Base-by-base conservation (phyloP, 2,888 invertebrate species). In the Hydropsyche betteni region DNA sequence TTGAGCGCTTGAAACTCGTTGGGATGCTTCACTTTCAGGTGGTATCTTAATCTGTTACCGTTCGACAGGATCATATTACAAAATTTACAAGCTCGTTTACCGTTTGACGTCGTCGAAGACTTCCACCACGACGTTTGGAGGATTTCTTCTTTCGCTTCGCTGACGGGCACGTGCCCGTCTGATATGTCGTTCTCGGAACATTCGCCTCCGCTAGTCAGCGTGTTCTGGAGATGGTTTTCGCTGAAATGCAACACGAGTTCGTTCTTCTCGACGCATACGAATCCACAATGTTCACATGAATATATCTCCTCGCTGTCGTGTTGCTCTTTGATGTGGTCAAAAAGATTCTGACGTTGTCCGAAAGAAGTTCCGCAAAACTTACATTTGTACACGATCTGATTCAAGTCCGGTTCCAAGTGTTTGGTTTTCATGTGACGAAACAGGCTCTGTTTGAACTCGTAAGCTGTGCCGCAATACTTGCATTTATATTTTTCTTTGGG, bases 201-300 rank as follows among this genome's bases (percentile, higher is more conserved):
- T 36, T 64, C 64, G 5, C 58, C 58, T 33, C 64, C 64, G 36
- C 64, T 64, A 10, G 34, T 33, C 34, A 64, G 36, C n/a, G 64
- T 64, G 34, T 64, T 64, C n/a, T 64, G 64, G 10, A 64, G 64
- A 36, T 64, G 64, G 64, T 64, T 64, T 36, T 64, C 64, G 36
- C 64, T 64, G 36, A 64, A 64, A 36, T 64, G 64, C n/a, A 5
- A 36, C 8, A 64, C 64, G 33, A 64, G 34, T 36, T 64, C 64
- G 34, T 64, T 64, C 34, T 64, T 64, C 34, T 64, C 36, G 6
- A 36, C 34, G 36, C 64, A 64, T 34, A 64, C n/a, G 10, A 33
- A 64, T n/a, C 64, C 64, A 34, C 64, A 64, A 64, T 64, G 64
- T 36, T 64, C 64, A 36, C 64, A 64, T 5, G 64, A 64, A 36